Evolutionary conservation across 2,888 invertebrate species (phyloP).

Genomic region (Nomada fabriciana): DNA sequence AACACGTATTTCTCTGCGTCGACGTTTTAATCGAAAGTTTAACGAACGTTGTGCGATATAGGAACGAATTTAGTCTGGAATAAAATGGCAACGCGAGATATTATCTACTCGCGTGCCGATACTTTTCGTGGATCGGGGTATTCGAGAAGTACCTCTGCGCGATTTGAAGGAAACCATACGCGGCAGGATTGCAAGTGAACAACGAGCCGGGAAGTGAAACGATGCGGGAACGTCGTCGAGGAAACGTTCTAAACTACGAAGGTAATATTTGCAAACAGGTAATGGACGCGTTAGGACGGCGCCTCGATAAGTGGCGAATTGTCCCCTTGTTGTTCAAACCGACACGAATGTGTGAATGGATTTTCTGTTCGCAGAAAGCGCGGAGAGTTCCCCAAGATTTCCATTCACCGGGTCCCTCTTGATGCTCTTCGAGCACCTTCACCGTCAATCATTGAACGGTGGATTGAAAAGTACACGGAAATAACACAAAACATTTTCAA

Average conservation of each 20-base stretch:
- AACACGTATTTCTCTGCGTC: background rate
- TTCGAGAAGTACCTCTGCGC: conserved; percentile 11
- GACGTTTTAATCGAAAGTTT: background rate
- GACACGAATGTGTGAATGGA: conserved; percentile 77
- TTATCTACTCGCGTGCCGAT: background rate
- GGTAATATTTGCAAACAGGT: conserved; percentile 79
- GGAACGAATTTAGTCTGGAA: background rate
- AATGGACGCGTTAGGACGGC: conserved; percentile 80
- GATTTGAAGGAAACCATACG: conserved; percentile 42
- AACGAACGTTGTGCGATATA: background rate
- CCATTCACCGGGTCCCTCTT: conserved; percentile 65
- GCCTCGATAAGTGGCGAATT: conserved; percentile 78
- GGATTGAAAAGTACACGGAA: conserved; percentile 33
- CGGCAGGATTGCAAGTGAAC: conserved; percentile 35
- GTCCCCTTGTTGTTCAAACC: conserved; percentile 71
- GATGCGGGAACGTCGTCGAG: conserved; percentile 53
- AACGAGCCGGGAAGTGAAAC: conserved; percentile 34
- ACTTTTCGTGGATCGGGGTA: background rate
- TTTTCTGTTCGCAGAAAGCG: conserved; percentile 77
- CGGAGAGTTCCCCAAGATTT: conserved; percentile 75
- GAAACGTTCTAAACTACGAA: conserved; percentile 73
- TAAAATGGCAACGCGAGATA: background rate
- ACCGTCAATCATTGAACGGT: conserved; percentile 54
- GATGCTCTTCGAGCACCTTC: conserved; percentile 41
- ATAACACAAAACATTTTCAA: conserved; percentile 27